phyloP scores from a whole-genome alignment of 2,888 invertebrate genomes.

The Caenorhabditis imperialis region DNA sequence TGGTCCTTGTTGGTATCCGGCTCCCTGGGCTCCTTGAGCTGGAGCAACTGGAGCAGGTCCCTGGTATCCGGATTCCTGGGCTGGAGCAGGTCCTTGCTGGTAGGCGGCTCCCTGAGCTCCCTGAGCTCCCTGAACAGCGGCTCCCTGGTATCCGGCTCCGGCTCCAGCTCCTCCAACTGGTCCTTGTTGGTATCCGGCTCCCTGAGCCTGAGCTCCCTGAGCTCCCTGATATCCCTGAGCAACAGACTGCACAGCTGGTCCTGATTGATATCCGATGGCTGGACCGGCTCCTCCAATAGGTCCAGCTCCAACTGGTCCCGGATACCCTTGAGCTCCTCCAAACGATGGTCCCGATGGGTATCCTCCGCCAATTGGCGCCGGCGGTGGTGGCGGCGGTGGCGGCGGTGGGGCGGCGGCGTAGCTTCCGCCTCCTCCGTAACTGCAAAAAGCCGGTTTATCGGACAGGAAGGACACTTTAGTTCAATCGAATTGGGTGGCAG shows the following conservation, averaged over 20 bases:
- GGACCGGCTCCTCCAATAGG: constrained; percentile 28
- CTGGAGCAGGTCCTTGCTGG: constrained; percentile 35
- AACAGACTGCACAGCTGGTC: too few species aligned
- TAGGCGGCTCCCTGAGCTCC: constrained; percentile 26
- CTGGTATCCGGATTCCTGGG: constrained; percentile 16
- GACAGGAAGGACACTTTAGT: constrained; percentile 23
- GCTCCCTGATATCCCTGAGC: constrained; percentile 6
- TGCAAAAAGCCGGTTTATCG: constrained; percentile 38
- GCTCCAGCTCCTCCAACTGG: constrained; percentile 19
- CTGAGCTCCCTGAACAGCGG: constrained; percentile 11
- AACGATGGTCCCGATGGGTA: constrained; percentile 31
- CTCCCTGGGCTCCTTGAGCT: constrained; percentile 38
- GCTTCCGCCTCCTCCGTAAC: constrained; percentile 43
- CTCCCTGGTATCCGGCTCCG: constrained; percentile 7
- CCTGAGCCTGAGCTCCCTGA: background rate
- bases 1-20: constrained; percentile 53
- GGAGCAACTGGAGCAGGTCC: constrained; percentile 13
- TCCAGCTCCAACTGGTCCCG: constrained; percentile 20
- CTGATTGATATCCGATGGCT: constrained; percentile 2
- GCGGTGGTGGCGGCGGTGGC: constrained; percentile 34
- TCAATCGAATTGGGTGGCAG: constrained; percentile 39
- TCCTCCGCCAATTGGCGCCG: constrained; percentile 36
- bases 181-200: constrained; percentile 17
- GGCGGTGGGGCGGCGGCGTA: constrained; percentile 40
- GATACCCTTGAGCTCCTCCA: constrained; percentile 14